These are phyloP conservation scores for Intellagama lesueurii DNA, from an alignment of 2,797 vertebrate genomes.

Conservation along the genomic window DNA sequence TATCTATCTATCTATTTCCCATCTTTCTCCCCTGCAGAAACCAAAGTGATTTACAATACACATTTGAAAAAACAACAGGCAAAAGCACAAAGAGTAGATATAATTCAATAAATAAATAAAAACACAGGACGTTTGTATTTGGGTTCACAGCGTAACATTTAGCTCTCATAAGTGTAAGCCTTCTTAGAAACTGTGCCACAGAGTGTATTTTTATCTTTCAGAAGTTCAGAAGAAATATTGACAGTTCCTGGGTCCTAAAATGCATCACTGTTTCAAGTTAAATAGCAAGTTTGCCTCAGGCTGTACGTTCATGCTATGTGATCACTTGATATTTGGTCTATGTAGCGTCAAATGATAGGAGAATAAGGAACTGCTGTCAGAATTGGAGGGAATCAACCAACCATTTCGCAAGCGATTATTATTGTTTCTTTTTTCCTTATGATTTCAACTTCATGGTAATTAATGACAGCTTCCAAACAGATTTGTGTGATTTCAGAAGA, in stretches of 20 bases:
- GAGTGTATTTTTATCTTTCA: slow-evolving; percentile 66
- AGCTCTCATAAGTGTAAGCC: slow-evolving; percentile 40
- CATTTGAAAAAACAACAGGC: neutral
- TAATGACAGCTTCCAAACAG: slow-evolving; percentile 61
- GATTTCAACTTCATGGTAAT: slow-evolving; percentile 69
- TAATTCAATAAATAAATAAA: neutral
- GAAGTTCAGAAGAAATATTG: slow-evolving; percentile 71
- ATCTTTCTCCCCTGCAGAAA: too few relatives aligned
- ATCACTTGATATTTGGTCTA: slow-evolving; percentile 67
- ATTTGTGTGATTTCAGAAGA: slow-evolving; percentile 49
- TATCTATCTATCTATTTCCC: too few relatives aligned
- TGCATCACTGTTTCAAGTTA: slow-evolving; percentile 70
- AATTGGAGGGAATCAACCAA: slow-evolving; percentile 61
- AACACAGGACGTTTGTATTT: slow-evolving; percentile 22
- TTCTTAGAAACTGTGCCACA: slow-evolving; percentile 44
- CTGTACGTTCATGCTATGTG: slow-evolving; percentile 71
- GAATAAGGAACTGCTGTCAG: slow-evolving; percentile 39
- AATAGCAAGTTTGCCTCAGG: slow-evolving; percentile 71
- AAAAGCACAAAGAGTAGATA: neutral
- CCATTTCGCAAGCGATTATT: slow-evolving; percentile 58
- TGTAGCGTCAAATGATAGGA: slow-evolving; percentile 53
- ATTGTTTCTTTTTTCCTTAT: slow-evolving; percentile 57
- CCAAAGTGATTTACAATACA: too few relatives aligned
- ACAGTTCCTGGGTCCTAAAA: slow-evolving; percentile 69
- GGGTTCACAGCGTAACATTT: slow-evolving; percentile 28